Base-by-base conservation (phyloP, 1,140 invertebrate species). In the Calephelis nemesis region DNA sequence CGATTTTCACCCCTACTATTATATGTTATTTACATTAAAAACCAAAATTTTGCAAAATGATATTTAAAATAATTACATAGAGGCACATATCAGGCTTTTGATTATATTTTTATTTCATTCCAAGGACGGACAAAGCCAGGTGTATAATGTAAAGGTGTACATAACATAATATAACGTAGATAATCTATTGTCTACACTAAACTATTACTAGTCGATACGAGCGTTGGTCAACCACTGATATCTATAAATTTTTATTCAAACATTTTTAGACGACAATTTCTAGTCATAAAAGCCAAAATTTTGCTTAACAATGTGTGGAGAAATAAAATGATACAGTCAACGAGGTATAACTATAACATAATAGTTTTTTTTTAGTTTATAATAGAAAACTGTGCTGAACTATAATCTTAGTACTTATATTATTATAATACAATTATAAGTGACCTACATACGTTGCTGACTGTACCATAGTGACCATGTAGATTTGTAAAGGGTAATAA, bases 51-150 rank as follows among this genome's bases (percentile, higher is more conserved):
- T 81, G 80, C 78, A 77, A 85, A 82, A 82, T 78, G 70, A 85
- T 77, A 83, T 83, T 83, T 74, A 70, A 82, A 83, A 79, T 81
- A 72, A 83, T 80, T 63, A 72, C 75, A 68, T 72, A 74, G 85
- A 90, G 87, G 87, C 87, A 90, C 87, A 78, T 69, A 77, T 90
- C 87, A 90, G 87, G 87, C 87, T 90, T 87, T 74, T 71, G 63
- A 75, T 81, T 73, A 78, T 54, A 48, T 64, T 48, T 48, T 48
- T 47, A 67, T 79, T 85, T 81, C 78, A 85, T 79, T 83, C 81
- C 78, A 79, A 85, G 85, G 86, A 87, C 87, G 87, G 87, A 88
- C 80, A 82, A 60, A 84, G 84, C 85, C 82, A 83, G 74, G 74
- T 65, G 62, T 64, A 71, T 70, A 78, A 78, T 77, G 69, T 74